Evolutionary conservation across 2,797 vertebrate species (phyloP), one percentile per base, ranked within the genome.

Genomic region (Sebastes baramenuke): DNA sequence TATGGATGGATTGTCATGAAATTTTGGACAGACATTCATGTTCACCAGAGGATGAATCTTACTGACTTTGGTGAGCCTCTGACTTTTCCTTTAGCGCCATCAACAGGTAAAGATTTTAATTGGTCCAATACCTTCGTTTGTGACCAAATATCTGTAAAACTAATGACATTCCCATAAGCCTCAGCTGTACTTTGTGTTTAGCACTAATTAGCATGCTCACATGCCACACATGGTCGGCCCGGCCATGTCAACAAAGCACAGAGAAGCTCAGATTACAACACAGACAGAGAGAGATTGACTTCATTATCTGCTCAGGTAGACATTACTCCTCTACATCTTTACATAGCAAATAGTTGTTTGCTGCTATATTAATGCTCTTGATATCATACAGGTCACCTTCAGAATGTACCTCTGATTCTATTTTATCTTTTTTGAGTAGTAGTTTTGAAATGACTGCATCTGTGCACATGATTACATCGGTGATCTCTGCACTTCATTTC

Each of bases 341-440:
- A 46, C 42, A 46, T 18, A 46, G 16, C 16, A 16, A 46, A 46
- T 8, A 46, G 42, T 46, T 46, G 42, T 46, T 46, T 46, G 14
- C 0, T 46, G 42, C 42, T 8, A 0, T 46, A 46, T 20, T 46
- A 46, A 46, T 0, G 16, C 42, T 46, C 42, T 46, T 2, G 6
- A 46, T 46, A 46, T 46, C 16, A 18, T 46, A 46, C 42, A 46
- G 16, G 42, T 3, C 42, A 46, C 42, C 42, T 46, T 52, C 0
- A 52, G 10, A 55, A 55, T 55, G 54, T 6, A 55, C 54, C 54
- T 22, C 54, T 55, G 11, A 12, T 22, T 52, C 4, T 55, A 13
- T 13, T 55, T 55, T 1, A 55, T 13, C 6, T 2, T 24, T 24
- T 55, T 12, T 55, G 10, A 24, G 22, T 16, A 25, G 5, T 61